phyloP scores from a whole-genome alignment of 2,888 invertebrate genomes.

The Trichacis sp. region DNA sequence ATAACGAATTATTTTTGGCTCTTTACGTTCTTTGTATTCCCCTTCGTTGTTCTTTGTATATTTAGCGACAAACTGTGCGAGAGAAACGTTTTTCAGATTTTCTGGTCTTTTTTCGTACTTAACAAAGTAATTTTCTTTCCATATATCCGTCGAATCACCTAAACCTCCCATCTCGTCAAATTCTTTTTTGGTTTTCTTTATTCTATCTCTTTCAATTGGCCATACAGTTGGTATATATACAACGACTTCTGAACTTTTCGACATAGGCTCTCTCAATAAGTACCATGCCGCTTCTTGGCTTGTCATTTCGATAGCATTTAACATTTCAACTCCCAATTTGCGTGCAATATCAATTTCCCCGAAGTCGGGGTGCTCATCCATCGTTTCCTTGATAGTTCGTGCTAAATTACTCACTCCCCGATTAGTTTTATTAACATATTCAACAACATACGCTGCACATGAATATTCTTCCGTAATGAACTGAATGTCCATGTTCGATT shows the following conservation, averaged over 20 bases:
- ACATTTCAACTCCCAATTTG: slow-evolving; percentile 53
- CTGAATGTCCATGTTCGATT: slow-evolving; percentile 45
- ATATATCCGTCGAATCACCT: too few relatives aligned
- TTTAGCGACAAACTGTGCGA: slow-evolving; percentile 67
- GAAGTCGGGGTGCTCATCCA: slow-evolving; percentile 58
- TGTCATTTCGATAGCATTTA: slow-evolving; percentile 58
- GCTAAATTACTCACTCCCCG: slow-evolving; percentile 48
- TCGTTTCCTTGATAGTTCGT: slow-evolving; percentile 35
- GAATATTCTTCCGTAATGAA: slow-evolving; percentile 36
- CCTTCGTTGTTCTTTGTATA: not conserved
- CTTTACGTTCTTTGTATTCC: slow-evolving; percentile 21
- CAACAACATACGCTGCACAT: slow-evolving; percentile 44
- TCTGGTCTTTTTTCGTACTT: slow-evolving; percentile 64
- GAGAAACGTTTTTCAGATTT: slow-evolving; percentile 51
- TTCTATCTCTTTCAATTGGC: not conserved
- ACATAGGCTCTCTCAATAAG: slow-evolving; percentile 66
- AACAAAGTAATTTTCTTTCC: slow-evolving; percentile 66
- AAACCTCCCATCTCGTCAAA: slow-evolving; percentile 46
- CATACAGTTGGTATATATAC: slow-evolving; percentile 37
- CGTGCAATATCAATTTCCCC: slow-evolving; percentile 52
- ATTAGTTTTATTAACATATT: slow-evolving; percentile 50
- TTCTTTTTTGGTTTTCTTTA: slow-evolving; percentile 50
- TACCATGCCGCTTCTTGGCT: slow-evolving; percentile 69
- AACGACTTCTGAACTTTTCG: slow-evolving; percentile 51
- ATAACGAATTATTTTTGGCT: slow-evolving; percentile 43